Percentiles rank a stretch among this genome's conserved stretches.
Evolutionary conservation across 2,797 vertebrate genomes (phyloP).

Genomic region (Lutjanus argentimaculatus): DNA sequence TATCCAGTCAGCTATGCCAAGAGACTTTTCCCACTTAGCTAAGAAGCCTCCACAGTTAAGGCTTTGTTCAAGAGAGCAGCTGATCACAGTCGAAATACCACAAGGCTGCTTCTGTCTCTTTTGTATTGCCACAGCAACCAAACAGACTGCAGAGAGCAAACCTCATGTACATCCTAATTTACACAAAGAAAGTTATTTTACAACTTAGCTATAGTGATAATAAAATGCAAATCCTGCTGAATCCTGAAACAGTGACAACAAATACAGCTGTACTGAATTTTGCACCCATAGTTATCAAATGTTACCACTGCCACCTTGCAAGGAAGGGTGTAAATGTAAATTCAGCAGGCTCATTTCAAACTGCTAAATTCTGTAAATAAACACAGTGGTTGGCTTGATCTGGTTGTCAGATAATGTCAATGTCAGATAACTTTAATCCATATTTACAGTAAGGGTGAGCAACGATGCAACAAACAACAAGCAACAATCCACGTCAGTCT

Average conservation of each 20-base stretch:
- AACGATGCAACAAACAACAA: background rate
- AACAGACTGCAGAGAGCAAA: conserved; percentile 3
- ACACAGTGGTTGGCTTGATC: background rate
- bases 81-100: conserved; percentile 73
- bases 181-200: background rate
- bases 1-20: conserved; percentile 37
- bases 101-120: conserved; percentile 38
- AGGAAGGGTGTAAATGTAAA: background rate
- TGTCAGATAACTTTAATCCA: background rate
- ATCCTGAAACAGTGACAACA: background rate
- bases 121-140: conserved; percentile 25
- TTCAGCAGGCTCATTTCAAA: background rate
- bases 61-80: conserved; percentile 77
- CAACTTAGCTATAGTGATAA: background rate
- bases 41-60: conserved; percentile 61
- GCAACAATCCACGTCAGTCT: background rate
- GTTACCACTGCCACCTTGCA: background rate
- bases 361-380: background rate
- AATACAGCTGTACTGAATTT: background rate
- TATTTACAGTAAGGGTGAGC: background rate
- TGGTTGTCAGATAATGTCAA: conserved; percentile 15
- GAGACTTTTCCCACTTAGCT: conserved; percentile 45
- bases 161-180: conserved; percentile 9
- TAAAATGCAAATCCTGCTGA: background rate
- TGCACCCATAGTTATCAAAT: background rate